Evolutionary conservation across 1,140 invertebrate species (phyloP), one percentile per base, ranked within the genome.

Genomic region (Megathymus violae): DNA sequence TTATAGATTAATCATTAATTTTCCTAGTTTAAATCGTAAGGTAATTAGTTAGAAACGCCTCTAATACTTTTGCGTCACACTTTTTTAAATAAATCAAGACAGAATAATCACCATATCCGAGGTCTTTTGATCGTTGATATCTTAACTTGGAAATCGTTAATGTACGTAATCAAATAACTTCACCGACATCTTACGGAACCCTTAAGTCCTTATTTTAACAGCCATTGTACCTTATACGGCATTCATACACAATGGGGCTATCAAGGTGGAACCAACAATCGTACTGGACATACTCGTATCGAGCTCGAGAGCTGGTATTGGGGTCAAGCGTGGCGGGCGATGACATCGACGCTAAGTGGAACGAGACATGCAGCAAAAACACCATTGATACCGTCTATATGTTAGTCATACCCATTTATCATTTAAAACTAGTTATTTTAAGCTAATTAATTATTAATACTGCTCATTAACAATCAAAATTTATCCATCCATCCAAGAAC

Each of bases 361-460:
- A 50, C 44, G 67, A 70, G 78, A 67, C 78, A 71, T 67, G 71
- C 74, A 69, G 64, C 63, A 69, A 70, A 78, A 78, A 74, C 64
- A 50, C 48, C 25, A 38, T 43, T 51, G 56, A 46, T 46, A 59
- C 47, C 59, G 46, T 40, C 58, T 10, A 56, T 40, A 43, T 41
- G n/a, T n/a, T 47, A 31, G 46, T 41, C 16, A 59, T 19, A 48
- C 27, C 1, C 4, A 31, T 1, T 9, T 31, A 9, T 7, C n/a
- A n/a, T n/a, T n/a, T n/a, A n/a, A n/a, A n/a, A 7, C 1, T 31
- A 7, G 27, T 31, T 9, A 31, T 31, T 31, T 31, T 9, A 31
- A 31, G 27, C 22, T 25, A 25, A 25, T 25, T 25, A n/a, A n/a
- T n/a, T n/a, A n/a, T n/a, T n/a, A n/a, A n/a, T n/a, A n/a, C n/a